A percentile compares a stretch with the other conserved stretches of the same genome.
These are phyloP conservation scores for Ceriagrion tenellum DNA, from an alignment of 2,888 invertebrate genomes.

Conservation along the genomic window DNA sequence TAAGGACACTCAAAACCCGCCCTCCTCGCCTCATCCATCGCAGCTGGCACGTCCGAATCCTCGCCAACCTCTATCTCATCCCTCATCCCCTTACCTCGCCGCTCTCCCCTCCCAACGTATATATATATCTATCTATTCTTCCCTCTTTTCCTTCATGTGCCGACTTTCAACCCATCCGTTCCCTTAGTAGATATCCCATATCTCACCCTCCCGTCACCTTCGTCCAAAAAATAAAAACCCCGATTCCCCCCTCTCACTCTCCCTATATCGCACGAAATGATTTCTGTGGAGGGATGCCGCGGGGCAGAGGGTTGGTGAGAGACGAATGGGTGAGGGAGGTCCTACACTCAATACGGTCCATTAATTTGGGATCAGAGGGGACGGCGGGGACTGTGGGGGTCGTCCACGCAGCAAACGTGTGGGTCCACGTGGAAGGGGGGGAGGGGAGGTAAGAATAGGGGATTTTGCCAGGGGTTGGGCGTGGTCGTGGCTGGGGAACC, in stretches of 20 bases:
- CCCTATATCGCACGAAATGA: background rate
- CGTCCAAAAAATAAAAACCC: background rate
- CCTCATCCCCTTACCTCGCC: background rate
- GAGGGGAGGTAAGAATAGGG: background rate
- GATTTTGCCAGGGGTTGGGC: background rate
- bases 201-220: background rate
- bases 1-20: too few species aligned
- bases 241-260: background rate
- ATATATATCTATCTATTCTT: background rate
- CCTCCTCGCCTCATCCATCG: too few species aligned
- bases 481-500: too few species aligned
- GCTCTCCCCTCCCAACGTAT: background rate
- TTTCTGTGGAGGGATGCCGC: background rate
- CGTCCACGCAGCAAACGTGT: background rate
- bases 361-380: constrained; percentile 40
- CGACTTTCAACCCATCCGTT: background rate
- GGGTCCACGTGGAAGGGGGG: background rate
- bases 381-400: background rate
- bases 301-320: background rate
- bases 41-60: background rate
- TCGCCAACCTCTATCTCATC: background rate
- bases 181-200: background rate
- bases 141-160: background rate
- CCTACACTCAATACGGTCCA: background rate
- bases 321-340: too few species aligned